Evolutionary conservation across 2,113 vertebrate genomes (phyloP).

Genomic region (Cavia aperea): DNA sequence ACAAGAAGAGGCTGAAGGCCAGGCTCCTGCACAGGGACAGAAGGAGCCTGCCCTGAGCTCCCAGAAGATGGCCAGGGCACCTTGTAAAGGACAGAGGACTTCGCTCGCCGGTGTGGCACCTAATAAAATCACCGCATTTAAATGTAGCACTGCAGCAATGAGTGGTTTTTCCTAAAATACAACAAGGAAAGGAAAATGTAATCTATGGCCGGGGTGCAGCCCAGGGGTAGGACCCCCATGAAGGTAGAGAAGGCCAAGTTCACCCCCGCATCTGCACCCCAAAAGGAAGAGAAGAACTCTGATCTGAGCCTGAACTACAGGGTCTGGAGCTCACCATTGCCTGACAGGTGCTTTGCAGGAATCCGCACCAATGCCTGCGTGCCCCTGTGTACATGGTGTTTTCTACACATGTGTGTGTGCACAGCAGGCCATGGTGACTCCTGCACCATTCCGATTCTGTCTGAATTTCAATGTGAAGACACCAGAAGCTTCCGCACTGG

Average conservation of each 20-base stretch:
- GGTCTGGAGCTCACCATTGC: neutral
- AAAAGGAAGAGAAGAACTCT: neutral
- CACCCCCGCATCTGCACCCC: neutral
- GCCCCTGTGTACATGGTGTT: too few relatives aligned
- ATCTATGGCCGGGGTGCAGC: neutral
- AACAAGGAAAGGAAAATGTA: neutral
- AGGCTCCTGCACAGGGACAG: neutral
- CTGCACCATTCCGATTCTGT: neutral
- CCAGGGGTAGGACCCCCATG: neutral
- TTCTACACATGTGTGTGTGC: too few relatives aligned
- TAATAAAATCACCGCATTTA: slow-evolving; percentile 42
- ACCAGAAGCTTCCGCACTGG: neutral
- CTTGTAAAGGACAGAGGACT: neutral
- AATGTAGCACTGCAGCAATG: neutral
- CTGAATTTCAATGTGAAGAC: neutral
- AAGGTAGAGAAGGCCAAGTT: neutral
- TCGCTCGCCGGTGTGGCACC: neutral
- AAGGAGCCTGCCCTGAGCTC: too few relatives aligned
- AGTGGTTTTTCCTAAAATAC: neutral
- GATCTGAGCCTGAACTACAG: neutral
- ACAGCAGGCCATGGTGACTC: neutral
- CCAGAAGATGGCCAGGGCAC: neutral
- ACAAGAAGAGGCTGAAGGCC: neutral
- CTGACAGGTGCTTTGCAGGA: neutral
- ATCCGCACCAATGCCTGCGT: neutral